Conservation (phyloP, 2,888 invertebrate species). For the Habrosyne pyritoides region DNA sequence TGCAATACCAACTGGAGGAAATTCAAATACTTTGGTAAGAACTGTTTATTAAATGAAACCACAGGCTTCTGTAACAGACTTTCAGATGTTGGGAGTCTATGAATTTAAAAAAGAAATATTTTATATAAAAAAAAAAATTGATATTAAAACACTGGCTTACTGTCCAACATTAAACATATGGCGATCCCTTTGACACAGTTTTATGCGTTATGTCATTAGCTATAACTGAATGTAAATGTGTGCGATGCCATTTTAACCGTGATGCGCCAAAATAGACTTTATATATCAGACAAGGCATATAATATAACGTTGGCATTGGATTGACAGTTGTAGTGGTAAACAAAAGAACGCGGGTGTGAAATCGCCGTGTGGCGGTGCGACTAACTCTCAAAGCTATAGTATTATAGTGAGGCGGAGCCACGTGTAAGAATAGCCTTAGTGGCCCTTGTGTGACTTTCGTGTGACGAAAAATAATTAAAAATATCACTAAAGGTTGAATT, state of each 20-base stretch:
- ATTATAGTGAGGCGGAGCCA: constrained; percentile 39
- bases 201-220: background rate
- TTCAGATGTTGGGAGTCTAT: too few relatives aligned
- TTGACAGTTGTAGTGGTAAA: constrained; percentile 18
- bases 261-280: too few relatives aligned
- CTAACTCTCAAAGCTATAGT: constrained; percentile 41
- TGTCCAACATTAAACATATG: too few relatives aligned
- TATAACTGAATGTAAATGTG: too few relatives aligned
- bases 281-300: background rate
- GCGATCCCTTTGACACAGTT: background rate
- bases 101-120: too few relatives aligned
- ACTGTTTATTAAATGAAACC: too few relatives aligned
- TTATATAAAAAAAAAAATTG: too few relatives aligned
- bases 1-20: too few relatives aligned
- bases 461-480: background rate
- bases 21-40: too few relatives aligned
- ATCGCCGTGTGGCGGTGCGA: constrained; percentile 27
- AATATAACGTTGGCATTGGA: background rate
- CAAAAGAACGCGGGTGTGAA: constrained; percentile 17
- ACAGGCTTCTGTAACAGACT: too few relatives aligned
- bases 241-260: too few relatives aligned
- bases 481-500: background rate
- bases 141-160: too few relatives aligned
- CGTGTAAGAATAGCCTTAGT: constrained; percentile 33
- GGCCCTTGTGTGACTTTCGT: constrained; percentile 16